Evolutionary conservation across 2,888 invertebrate species (phyloP).

Genomic region (Galerucella calmariensis): DNA sequence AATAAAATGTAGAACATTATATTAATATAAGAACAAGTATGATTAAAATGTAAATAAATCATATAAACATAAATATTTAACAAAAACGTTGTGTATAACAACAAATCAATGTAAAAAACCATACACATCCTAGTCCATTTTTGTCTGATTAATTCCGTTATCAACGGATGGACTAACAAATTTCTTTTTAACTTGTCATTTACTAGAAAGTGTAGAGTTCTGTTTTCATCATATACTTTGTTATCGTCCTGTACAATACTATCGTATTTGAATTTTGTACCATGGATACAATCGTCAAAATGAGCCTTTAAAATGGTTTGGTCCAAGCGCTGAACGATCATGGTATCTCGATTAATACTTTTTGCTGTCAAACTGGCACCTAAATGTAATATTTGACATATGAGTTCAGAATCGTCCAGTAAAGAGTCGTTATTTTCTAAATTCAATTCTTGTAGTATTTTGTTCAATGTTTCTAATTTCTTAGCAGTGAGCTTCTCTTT

Average conservation of each 20-base stretch:
- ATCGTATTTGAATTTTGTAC: constrained; percentile 44
- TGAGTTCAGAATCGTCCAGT: constrained; percentile 43
- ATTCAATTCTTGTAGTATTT: constrained; percentile 40
- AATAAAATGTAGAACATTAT: constrained; percentile 38
- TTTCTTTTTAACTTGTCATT: constrained; percentile 41
- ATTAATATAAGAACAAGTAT: constrained; percentile 15
- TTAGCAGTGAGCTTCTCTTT: constrained; percentile 28
- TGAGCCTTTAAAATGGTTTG: constrained; percentile 44
- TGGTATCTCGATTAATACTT: constrained; percentile 14
- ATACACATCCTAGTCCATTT: constrained; percentile 47
- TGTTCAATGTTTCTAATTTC: constrained; percentile 36
- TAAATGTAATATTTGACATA: constrained; percentile 47
- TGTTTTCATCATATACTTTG: constrained; percentile 46
- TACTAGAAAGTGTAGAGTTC: constrained; percentile 37
- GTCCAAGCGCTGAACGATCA: constrained; percentile 42
- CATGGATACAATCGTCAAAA: constrained; percentile 49
- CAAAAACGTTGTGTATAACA: constrained; percentile 42
- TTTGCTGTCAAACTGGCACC: constrained; percentile 46
- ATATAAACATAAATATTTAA: constrained; percentile 46
- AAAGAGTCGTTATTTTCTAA: constrained; percentile 41
- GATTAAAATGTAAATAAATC: constrained; percentile 39
- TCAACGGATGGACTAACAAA: constrained; percentile 47
- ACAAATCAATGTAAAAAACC: constrained; percentile 46
- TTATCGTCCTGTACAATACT: constrained; percentile 45
- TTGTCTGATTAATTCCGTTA: constrained; percentile 44